phyloP scores from a whole-genome alignment of 92 coral and sea anemone genomes.

The Phenganax marumi region DNA sequence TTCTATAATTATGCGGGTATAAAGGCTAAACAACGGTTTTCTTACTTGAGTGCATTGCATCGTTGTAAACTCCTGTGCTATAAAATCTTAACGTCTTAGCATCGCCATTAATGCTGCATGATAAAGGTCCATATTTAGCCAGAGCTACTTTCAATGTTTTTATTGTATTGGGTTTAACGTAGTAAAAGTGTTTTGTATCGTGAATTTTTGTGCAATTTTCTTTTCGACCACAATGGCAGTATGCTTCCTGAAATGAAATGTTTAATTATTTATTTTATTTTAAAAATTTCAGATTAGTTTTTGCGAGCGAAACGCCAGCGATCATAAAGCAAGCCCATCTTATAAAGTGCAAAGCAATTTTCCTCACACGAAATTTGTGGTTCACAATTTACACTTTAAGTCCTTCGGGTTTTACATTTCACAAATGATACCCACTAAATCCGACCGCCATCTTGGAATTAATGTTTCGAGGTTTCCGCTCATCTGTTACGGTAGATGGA shows the following conservation, averaged over 20 bases:
- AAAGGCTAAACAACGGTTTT: not conserved
- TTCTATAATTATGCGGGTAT: not conserved
- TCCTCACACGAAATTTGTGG: not conserved
- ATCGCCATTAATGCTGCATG: constrained; percentile 88
- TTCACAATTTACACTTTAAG: too few relatives aligned
- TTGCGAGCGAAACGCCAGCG: not conserved
- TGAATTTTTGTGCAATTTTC: constrained; percentile 73
- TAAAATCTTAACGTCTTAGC: constrained; percentile 80
- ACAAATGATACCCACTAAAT: too few relatives aligned
- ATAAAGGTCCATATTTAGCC: constrained; percentile 87
- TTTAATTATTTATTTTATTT: not conserved
- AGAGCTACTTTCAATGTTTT: constrained; percentile 69
- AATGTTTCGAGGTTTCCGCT: too few relatives aligned
- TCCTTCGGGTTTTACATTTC: too few relatives aligned
- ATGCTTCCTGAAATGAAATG: constrained; percentile 68
- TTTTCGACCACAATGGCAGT: constrained; percentile 75
- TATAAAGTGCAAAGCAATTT: not conserved
- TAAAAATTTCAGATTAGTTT: not conserved
- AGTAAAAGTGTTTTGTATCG: constrained; percentile 63
- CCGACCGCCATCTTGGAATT: too few relatives aligned
- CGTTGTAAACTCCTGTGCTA: constrained; percentile 85
- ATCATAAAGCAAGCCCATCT: not conserved
- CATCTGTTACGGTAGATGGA: too few relatives aligned
- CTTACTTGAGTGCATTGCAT: constrained; percentile 72
- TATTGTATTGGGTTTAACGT: constrained; percentile 71